These are phyloP conservation scores for Imbricaverruca yamaguchii DNA, from an alignment of 2,888 invertebrate species.

Conservation along the genomic window DNA sequence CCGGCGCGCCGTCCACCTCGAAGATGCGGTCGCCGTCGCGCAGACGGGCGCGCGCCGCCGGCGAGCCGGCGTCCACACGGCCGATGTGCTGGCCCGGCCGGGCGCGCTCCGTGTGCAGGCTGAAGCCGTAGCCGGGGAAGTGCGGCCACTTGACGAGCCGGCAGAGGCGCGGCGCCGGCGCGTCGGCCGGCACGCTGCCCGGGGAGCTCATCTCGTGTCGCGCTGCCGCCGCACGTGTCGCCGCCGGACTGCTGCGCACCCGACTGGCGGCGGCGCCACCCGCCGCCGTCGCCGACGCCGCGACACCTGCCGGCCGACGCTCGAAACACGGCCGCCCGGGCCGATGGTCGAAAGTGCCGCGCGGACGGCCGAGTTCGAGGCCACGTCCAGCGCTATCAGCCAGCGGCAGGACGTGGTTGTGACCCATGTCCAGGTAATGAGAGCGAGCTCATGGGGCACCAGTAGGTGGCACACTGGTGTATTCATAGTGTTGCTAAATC, in stretches of 20 bases:
- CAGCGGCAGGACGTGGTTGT: too few species aligned
- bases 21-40: slow-evolving; percentile 83
- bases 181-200: not conserved
- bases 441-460: too few species aligned
- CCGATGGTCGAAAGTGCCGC: too few species aligned
- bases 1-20: slow-evolving; percentile 87
- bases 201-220: not conserved
- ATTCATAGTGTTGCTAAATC: too few species aligned
- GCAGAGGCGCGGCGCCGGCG: slow-evolving; percentile 58
- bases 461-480: too few species aligned
- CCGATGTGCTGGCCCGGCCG: slow-evolving; percentile 93
- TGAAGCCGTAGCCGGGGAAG: slow-evolving; percentile 97
- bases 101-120: slow-evolving; percentile 92
- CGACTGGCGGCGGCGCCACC: not conserved
- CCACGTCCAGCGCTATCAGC: too few species aligned
- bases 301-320: too few species aligned
- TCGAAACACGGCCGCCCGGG: too few species aligned
- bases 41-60: slow-evolving; percentile 73
- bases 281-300: not conserved
- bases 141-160: slow-evolving; percentile 83
- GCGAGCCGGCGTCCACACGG: slow-evolving; percentile 88
- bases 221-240: not conserved
- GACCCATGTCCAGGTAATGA: too few species aligned
- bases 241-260: not conserved
- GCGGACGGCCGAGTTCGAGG: too few species aligned